Percentiles rank a stretch among this genome's conserved stretches.
These are phyloP conservation scores for Crenichthys baileyi DNA, from an alignment of 2,797 vertebrate species.

Conservation along the genomic window DNA sequence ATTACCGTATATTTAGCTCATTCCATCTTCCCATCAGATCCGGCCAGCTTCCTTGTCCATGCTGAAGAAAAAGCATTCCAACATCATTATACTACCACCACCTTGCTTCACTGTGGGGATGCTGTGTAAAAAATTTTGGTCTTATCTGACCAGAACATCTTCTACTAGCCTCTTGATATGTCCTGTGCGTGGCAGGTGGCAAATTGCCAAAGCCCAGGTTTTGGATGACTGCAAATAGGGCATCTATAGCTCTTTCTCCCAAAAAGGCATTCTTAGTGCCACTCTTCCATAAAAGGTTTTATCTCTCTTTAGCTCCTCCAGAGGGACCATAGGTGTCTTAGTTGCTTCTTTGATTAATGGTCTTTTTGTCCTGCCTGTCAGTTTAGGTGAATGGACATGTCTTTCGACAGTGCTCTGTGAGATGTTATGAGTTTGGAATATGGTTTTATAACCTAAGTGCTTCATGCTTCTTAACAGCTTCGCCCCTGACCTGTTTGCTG, in stretches of 20 bases:
- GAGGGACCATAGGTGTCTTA: neutral
- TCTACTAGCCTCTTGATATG: neutral
- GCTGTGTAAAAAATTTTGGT: neutral
- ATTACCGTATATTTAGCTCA: neutral
- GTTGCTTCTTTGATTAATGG: too few relatives aligned
- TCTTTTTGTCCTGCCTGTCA: neutral
- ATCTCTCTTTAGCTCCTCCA: neutral
- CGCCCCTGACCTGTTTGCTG: neutral
- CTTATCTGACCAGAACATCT: neutral
- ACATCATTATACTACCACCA: neutral
- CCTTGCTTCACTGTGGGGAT: too few relatives aligned
- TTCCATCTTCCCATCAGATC: neutral
- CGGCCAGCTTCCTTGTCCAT: neutral
- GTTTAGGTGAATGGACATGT: neutral
- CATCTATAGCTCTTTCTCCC: neutral
- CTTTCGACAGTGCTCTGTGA: too few relatives aligned
- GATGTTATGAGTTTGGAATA: too few relatives aligned
- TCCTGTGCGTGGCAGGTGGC: neutral
- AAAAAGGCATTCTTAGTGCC: too few relatives aligned
- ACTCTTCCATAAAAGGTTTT: neutral
- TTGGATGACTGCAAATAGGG: neutral
- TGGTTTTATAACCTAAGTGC: too few relatives aligned
- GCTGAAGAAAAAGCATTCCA: too few relatives aligned
- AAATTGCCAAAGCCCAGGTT: neutral
- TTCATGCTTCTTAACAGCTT: too few relatives aligned